These are phyloP conservation scores for Tipula confusa DNA, from an alignment of 2,888 invertebrate genomes.

Conservation along the genomic window DNA sequence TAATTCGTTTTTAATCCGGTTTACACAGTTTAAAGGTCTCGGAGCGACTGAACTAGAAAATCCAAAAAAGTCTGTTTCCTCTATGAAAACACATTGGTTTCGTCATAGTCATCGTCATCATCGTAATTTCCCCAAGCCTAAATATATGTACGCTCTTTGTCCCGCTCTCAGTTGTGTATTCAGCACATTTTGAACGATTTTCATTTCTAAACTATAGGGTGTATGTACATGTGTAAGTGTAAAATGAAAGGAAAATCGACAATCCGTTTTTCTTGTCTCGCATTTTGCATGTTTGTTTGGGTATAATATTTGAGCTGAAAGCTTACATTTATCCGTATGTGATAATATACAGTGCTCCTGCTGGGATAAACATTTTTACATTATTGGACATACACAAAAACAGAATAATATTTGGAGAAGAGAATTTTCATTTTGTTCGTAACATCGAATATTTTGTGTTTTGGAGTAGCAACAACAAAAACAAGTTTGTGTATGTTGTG, in stretches of 20 bases:
- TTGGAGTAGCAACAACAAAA: background rate
- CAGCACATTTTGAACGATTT: background rate
- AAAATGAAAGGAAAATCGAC: background rate
- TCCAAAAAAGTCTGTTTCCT: background rate
- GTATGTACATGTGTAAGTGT: background rate
- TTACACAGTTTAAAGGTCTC: background rate
- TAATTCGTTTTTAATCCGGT: background rate
- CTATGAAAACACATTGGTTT: background rate
- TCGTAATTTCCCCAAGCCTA: background rate
- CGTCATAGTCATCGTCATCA: constrained; percentile 12
- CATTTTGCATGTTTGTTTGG: background rate
- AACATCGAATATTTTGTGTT: background rate
- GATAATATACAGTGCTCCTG: background rate
- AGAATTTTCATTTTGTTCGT: background rate
- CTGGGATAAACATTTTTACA: background rate
- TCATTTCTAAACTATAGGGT: background rate
- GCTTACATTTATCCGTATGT: background rate
- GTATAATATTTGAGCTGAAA: background rate
- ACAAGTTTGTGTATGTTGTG: background rate
- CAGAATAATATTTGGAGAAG: background rate
- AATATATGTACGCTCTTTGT: background rate
- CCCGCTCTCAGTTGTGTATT: background rate
- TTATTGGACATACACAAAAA: background rate
- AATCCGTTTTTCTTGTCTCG: background rate
- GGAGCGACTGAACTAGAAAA: constrained; percentile 12